Evolutionary conservation across 2,113 vertebrate genomes (phyloP).

Genomic region (Gobiocypris rarus): DNA sequence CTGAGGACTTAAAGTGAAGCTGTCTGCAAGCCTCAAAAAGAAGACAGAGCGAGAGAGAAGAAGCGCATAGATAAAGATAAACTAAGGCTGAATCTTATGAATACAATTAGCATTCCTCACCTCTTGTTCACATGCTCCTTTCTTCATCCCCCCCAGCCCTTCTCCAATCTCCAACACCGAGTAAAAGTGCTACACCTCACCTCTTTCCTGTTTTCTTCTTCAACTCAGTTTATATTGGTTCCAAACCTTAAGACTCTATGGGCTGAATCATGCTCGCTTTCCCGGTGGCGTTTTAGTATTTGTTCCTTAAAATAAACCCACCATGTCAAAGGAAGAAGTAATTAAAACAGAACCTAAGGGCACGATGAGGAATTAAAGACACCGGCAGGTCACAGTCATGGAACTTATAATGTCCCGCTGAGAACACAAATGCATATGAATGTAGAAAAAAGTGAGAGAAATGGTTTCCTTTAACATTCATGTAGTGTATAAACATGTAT

Average conservation of each 20-base stretch:
- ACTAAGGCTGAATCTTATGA: conserved; percentile 34
- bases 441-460: background rate
- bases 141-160: conserved; percentile 12
- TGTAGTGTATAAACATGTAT: background rate
- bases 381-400: conserved; percentile 27
- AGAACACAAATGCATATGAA: conserved; percentile 20
- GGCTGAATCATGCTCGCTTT: conserved; percentile 42
- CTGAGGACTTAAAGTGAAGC: conserved; percentile 22
- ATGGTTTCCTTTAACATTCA: background rate
- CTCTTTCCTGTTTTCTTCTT: conserved; percentile 11
- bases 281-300: conserved; percentile 32
- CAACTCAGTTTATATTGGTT: background rate
- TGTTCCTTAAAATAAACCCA: conserved; percentile 41
- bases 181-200: conserved; percentile 4
- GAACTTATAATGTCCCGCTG: background rate
- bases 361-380: conserved; percentile 12
- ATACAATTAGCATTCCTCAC: conserved; percentile 41
- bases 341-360: conserved; percentile 51
- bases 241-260: conserved; percentile 16
- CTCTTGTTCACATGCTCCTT: background rate
- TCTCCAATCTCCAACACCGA: background rate
- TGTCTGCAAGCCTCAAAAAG: background rate
- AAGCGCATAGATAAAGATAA: conserved; percentile 1
- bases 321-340: conserved; percentile 40
- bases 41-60: background rate